Base-by-base conservation (phyloP, 2,113 vertebrate species). In the Promerops cafer region DNA sequence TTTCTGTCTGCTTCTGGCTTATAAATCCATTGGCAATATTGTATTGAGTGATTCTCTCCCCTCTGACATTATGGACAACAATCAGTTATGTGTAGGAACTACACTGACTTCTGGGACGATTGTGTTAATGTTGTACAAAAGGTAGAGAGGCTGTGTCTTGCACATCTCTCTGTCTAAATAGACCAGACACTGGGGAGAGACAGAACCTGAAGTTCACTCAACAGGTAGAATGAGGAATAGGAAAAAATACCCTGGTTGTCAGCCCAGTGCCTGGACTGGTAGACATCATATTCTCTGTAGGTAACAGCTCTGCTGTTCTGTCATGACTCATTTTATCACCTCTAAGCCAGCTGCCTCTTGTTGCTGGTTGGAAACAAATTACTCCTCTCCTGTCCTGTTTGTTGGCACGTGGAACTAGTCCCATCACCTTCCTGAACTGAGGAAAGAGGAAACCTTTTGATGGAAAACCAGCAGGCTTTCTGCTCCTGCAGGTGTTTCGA, bases 161-260 rank as follows among this genome's bases (percentile, higher is more conserved):
- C 33, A 24, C 26, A 33, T 20, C 30, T 86, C 71, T 42, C 49
- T 85, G 13, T 71, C 39, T 35, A 74, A 87, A 47, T 23, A 82
- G 54, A 63, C 17, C 61, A 54, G 47, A 37, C 13, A 4, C 1
- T 35, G 20, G 49, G 47, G 28, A 86, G 76, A 42, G 30, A n/a
- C 1, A 2, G 42, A 70, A n/a, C 35, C 39, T 54, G 54, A 80
- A 64, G 20, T 72, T 93, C 0, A 0, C 30, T 40, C 37, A 77
- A 35, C 17, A 79, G 52, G 12, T 57, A 78, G 57, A 82, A 87
- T 13, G 31, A 69, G 27, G 30, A 83, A 19, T 35, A 64, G 54
- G 39, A 89, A 57, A 22, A 61, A 44, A 22, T 57, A 39, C 21
- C 68, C 33, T 93, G 61, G 20, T 28, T 89, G 24, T 75, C 57